Evolutionary conservation across 2,888 invertebrate genomes (phyloP), one percentile per base, ranked within the genome.

Genomic region (Lochmaea capreae): DNA sequence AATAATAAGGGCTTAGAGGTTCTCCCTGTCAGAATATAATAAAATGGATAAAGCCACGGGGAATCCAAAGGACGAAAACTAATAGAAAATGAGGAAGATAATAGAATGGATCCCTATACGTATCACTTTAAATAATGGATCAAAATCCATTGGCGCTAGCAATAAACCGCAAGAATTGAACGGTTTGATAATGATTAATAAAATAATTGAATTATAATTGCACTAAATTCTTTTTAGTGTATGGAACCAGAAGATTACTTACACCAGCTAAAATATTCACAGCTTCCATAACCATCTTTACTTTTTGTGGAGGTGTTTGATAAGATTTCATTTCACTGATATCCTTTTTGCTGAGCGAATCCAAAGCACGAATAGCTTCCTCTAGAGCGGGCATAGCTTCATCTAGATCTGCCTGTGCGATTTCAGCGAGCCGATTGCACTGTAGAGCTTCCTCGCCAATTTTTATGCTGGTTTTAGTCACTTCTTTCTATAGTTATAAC

Each of bases 271-370:
- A 86, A 82, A 96, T 95, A 89, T 96, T 93, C 0, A 97, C 95
- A 14, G 96, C 95, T 86, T 97, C 96, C 92, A 97, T 90, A 0
- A 95, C 95, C 90, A 95, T 95, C 87, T 96, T 95, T 0, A 97
- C 96, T 85, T 95, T 94, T 72, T 91, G 89, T 2, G 97, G 97
- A 0, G 97, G 97, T 74, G 94, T 92, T 0, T 93, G 93, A 85
- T 97, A 97, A 0, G 96, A 96, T 85, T 95, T 96, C 74, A 97
- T 94, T 89, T 97, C 97, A 57, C 94, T 93, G 71, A 97, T 92
- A 84, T 96, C 95, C 84, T 94, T 95, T 86, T 95, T 96, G 84
- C 94, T 95, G 18, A 96, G 86, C 0, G 95, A 90, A 83, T 95
- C 94, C 66, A 96, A 86, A 0, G 95, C 95, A 52, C 89, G 90